Conservation (phyloP, 2,797 vertebrate species). For the Xenopus petersii region DNA sequence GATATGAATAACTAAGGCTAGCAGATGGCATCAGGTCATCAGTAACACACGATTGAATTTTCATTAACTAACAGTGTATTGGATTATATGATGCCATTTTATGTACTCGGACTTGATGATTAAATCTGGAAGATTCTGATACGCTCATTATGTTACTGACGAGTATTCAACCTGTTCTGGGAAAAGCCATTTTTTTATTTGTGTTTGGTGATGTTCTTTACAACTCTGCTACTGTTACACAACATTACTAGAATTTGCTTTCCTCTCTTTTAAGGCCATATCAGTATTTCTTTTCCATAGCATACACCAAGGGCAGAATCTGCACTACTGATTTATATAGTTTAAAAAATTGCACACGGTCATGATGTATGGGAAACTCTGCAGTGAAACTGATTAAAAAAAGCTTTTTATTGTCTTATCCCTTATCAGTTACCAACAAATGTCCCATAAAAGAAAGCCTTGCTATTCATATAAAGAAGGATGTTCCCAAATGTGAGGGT, state of each 20-base stretch:
- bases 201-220: background rate
- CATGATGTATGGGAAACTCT: background rate
- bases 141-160: background rate
- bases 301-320: no score
- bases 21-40: conserved; percentile 39
- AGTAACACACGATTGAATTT: conserved; percentile 36
- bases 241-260: no score
- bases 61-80: conserved; percentile 35
- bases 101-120: conserved; percentile 15
- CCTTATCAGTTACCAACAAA: background rate
- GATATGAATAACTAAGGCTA: conserved; percentile 43
- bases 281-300: no score
- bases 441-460: background rate
- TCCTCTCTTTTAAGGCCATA: no score
- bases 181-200: background rate
- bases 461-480: background rate
- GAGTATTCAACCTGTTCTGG: no score
- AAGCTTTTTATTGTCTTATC: background rate
- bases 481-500: background rate
- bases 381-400: background rate
- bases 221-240: no score
- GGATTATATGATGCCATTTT: conserved; percentile 36
- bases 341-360: no score
- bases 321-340: no score
- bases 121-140: conserved; percentile 12